These are phyloP conservation scores for Tetranychus cinnabarinus DNA, from an alignment of 1,140 invertebrate genomes.

Conservation along the genomic window DNA sequence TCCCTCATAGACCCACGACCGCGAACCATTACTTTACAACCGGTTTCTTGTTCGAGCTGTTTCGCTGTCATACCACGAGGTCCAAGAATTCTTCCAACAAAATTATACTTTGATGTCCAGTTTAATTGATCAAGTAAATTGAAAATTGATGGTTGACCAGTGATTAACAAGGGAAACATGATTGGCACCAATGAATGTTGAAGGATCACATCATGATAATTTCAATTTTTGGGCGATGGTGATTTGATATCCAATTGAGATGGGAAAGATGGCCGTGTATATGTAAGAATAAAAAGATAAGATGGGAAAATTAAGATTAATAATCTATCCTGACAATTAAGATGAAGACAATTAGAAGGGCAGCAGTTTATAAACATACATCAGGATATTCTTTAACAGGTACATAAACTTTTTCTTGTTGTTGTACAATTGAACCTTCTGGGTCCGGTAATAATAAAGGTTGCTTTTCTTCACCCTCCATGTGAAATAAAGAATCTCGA, in stretches of 20 bases:
- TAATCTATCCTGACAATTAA: no score
- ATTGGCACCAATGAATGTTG: no score
- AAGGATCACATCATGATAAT: neutral
- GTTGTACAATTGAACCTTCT: slow-evolving; percentile 62
- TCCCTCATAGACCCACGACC: slow-evolving; percentile 99
- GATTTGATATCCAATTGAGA: neutral
- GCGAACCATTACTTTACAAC: slow-evolving; percentile 99
- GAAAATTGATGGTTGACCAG: neutral
- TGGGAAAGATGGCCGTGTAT: no score
- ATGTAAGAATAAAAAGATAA: no score
- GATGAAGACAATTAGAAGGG: no score
- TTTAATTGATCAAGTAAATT: neutral
- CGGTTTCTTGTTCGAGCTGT: slow-evolving; percentile 96
- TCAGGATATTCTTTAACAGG: slow-evolving; percentile 98
- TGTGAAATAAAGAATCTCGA: slow-evolving; percentile 86
- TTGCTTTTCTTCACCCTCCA: slow-evolving; percentile 84
- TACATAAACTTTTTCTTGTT: slow-evolving; percentile 97
- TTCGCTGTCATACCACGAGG: slow-evolving; percentile 98
- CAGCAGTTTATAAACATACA: slow-evolving; percentile 39
- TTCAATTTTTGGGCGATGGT: no score
- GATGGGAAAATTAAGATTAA: no score
- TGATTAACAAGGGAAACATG: neutral
- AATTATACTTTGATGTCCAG: slow-evolving; percentile 79
- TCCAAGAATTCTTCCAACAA: slow-evolving; percentile 95
- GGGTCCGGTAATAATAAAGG: slow-evolving; percentile 75